Evolutionary conservation across 2,888 invertebrate species (phyloP), one percentile per base, ranked within the genome.

Genomic region (Caenorhabditis sp.): DNA sequence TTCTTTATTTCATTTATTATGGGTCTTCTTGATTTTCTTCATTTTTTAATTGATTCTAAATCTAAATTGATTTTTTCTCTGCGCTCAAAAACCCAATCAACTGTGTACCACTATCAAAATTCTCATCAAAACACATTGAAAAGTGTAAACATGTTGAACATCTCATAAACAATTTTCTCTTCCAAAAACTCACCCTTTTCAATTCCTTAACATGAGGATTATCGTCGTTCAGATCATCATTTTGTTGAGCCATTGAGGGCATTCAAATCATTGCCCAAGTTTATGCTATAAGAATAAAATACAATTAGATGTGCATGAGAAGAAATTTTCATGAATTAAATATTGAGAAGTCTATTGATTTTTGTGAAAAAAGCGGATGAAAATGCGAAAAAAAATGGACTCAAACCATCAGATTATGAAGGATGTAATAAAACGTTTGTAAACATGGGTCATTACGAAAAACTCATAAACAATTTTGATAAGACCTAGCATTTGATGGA

Each of bases 141-240:
- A 31, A 31, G 31, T 31, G 31, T 31, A 31, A 31, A 31, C 4
- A 31, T 31, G 31, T 31, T 31, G 31, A 31, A 31, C 31, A 31
- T 31, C 5, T 31, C 5, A 31, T 31, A 31, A 31, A 31, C 31
- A 31, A 31, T 6, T 51, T 4, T 6, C 31, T 10, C 31, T 31
- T 10, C 31, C 31, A 4, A 31, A 31, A 31, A 31, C 76, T 36
- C 21, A 81, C 82, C 66, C 78, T 63, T 69, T 78, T 79, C 37
- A 82, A 63, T 71, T 82, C 80, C 62, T 79, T 79, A 12, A 82
- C 82, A 59, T 82, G 81, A 58, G 78, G 76, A 66, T 82, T 82
- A 51, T 82, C 81, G 63, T 82, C 82, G 64, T 77, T 76, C 61
- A 82, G 74, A 62, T 62, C 69, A 62, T 76, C 73, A 67, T 74